Evolutionary conservation across 2,113 vertebrate genomes (phyloP), one percentile per base, ranked within the genome.

Genomic region (Rattus rattus): DNA sequence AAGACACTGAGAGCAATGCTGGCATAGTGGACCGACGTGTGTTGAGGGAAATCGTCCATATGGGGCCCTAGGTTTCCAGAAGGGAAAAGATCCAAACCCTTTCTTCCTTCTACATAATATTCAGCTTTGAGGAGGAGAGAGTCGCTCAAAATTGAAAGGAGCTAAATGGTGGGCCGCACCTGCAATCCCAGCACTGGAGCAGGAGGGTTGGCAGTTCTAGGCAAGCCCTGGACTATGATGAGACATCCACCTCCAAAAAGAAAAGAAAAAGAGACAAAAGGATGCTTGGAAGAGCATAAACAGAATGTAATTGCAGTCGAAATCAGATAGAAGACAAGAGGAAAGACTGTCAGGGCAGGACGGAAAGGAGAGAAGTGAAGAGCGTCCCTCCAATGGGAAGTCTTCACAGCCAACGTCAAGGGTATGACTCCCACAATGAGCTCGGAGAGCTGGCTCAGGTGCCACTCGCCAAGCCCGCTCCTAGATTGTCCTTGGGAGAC

Each of bases 391-490:
- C 54, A 36, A 70, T 6, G 28, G 28, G 28, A 70, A 76, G n/a
- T 67, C 52, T n/a, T 83, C 6, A 6, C 0, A 8, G 16, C 2
- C 8, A 1, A 1, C 0, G 47, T 0, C 33, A 39, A 2, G 54
- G n/a, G 36, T 0, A 1, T 14, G n/a, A 61, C 80, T 88, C 63
- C 56, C 72, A 28, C 17, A 20, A 17, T 43, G 86, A 56, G 63
- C 63, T 65, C 54, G 72, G 22, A 81, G 47, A 75, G 47, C 11
- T 14, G 30, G n/a, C 36, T 3, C 52, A 22, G 56, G 49, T 75
- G 63, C 76, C 61, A 10, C 52, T 22, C 26, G 76, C 7, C 65
- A 52, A 54, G 5, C 26, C 30, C n/a, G 30, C 30, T 90, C 54
- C 54, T 43, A 19, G 52, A 10, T 4, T 16, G 24, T 4, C 39